These are phyloP conservation scores for Pristis pectinata DNA, from an alignment of 2,797 vertebrate species.

Conservation along the genomic window DNA sequence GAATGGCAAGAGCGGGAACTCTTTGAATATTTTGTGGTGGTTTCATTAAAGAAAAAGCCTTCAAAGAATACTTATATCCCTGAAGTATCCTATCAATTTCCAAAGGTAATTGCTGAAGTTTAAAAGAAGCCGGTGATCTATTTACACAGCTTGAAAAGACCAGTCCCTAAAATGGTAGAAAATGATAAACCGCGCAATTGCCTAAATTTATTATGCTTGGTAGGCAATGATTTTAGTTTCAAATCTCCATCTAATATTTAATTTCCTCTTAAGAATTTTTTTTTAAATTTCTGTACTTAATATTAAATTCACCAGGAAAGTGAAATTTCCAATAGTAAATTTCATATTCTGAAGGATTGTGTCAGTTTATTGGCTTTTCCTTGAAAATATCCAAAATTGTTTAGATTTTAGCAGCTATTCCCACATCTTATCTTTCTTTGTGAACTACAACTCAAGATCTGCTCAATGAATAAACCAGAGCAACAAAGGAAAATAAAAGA, in stretches of 20 bases:
- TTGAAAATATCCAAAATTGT: not conserved
- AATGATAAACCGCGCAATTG: not conserved
- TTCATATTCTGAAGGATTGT: not conserved
- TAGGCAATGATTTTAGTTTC: not conserved
- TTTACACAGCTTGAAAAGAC: not conserved
- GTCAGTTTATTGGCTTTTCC: not conserved
- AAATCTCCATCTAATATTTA: too few species aligned
- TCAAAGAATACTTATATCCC: slow-evolving; percentile 86
- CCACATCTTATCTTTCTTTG: not conserved
- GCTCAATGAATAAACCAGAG: not conserved
- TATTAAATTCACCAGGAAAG: not conserved
- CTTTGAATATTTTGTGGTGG: slow-evolving; percentile 96
- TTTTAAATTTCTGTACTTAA: not conserved
- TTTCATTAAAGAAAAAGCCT: slow-evolving; percentile 95
- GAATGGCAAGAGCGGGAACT: slow-evolving; percentile 98
- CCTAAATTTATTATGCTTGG: not conserved
- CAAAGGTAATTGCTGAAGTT: slow-evolving; percentile 73
- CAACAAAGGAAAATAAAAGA: not conserved
- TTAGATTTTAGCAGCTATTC: not conserved
- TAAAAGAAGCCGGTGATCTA: not conserved
- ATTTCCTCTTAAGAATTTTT: not conserved
- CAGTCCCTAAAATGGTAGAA: not conserved
- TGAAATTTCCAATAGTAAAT: not conserved
- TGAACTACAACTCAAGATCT: not conserved
- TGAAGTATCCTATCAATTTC: slow-evolving; percentile 96